Evolutionary conservation across 2,888 invertebrate genomes (phyloP).

Genomic region (Drosophila rellima): DNA sequence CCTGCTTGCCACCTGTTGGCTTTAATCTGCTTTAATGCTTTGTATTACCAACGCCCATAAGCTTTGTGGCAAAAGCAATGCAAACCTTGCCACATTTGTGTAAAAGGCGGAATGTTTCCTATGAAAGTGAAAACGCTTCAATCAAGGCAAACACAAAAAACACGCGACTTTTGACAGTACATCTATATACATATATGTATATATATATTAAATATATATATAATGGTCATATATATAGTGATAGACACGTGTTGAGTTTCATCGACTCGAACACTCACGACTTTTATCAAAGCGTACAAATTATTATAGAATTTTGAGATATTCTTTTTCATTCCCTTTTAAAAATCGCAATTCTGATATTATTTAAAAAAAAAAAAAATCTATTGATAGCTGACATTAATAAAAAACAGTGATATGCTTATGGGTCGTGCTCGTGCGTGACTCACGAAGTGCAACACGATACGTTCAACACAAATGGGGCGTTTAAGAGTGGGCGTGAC

Average conservation of each 20-base stretch:
- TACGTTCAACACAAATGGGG: constrained; percentile 7
- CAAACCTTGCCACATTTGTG: background rate
- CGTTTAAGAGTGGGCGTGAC: constrained; percentile 9
- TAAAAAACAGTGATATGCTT: background rate
- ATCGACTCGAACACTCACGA: background rate
- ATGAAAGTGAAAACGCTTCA: constrained; percentile 8
- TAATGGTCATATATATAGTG: background rate
- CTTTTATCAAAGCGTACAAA: background rate
- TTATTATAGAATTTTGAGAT: background rate
- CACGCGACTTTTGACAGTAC: constrained; percentile 44
- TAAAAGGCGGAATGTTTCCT: background rate
- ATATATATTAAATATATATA: too few relatives aligned
- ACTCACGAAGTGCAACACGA: constrained; percentile 7
- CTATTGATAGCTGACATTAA: background rate
- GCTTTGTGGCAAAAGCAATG: constrained; percentile 1
- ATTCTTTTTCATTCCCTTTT: background rate
- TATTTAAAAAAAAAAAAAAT: background rate
- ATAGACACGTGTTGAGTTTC: constrained; percentile 7
- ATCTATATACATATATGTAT: constrained; percentile 20
- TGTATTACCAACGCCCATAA: constrained; percentile 45
- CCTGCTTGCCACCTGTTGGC: constrained; percentile 18
- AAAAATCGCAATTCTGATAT: background rate
- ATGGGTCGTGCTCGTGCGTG: background rate
- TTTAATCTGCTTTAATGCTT: constrained; percentile 65
- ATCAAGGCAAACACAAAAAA: constrained; percentile 33